phyloP scores from a whole-genome alignment of 2,113 vertebrate genomes.

The Petrocephalus zakoni region DNA sequence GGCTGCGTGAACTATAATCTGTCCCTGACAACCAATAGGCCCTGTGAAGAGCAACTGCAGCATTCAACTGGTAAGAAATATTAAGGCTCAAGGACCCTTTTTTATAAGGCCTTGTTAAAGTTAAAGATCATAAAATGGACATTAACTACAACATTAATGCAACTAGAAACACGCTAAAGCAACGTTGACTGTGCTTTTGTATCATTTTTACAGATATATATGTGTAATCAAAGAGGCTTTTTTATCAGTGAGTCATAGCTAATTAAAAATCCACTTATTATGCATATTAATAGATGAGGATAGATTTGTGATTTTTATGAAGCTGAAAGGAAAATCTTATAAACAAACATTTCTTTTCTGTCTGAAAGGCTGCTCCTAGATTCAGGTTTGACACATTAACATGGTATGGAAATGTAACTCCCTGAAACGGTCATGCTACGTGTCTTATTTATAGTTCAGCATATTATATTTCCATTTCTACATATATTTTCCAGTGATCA shows the following conservation, averaged over 20 bases:
- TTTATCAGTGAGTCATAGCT: background rate
- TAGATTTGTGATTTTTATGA: background rate
- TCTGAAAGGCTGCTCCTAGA: background rate
- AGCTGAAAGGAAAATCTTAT: background rate
- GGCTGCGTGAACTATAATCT: background rate
- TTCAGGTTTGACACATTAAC: background rate
- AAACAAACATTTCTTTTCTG: background rate
- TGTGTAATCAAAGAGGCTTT: background rate
- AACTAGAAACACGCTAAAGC: background rate
- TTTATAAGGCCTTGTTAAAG: background rate
- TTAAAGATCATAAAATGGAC: background rate
- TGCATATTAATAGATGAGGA: background rate
- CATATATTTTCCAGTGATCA: background rate
- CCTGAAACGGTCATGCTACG: background rate
- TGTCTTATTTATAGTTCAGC: background rate
- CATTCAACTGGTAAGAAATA: background rate
- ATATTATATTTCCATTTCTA: conserved; percentile 1
- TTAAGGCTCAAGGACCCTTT: background rate
- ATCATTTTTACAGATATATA: background rate
- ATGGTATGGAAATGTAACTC: background rate
- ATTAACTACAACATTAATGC: background rate
- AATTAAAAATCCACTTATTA: background rate
- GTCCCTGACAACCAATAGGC: background rate
- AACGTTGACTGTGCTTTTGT: background rate
- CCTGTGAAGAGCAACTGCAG: background rate